Evolutionary conservation across 2,888 invertebrate genomes (phyloP).

Genomic region (Sinohyriopsis cumingii): DNA sequence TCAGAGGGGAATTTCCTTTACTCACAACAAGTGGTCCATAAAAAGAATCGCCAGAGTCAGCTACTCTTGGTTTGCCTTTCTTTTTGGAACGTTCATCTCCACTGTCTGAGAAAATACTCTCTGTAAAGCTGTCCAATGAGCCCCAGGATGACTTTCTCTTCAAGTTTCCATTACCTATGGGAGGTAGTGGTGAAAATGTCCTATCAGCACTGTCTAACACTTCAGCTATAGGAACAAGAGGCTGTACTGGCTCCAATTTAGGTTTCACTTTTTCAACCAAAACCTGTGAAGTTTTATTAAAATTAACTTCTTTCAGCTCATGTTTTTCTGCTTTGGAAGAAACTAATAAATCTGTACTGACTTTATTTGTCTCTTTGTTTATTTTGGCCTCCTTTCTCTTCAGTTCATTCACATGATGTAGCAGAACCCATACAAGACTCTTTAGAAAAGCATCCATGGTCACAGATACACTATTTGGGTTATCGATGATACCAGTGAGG

Average conservation of each 20-base stretch:
- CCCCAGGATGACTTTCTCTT: slow-evolving; percentile 50
- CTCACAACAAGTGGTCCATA: slow-evolving; percentile 12
- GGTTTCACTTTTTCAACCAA: slow-evolving; percentile 1
- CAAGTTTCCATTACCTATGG: slow-evolving; percentile 7
- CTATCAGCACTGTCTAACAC: slow-evolving; percentile 22
- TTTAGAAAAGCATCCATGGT: slow-evolving; percentile 68
- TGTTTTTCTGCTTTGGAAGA: slow-evolving; percentile 32
- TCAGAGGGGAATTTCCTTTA: slow-evolving; percentile 20
- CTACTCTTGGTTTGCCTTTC: slow-evolving; percentile 18
- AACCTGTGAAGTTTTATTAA: slow-evolving; percentile 9
- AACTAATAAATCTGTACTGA: slow-evolving; percentile 21
- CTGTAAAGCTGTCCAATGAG: slow-evolving; percentile 58
- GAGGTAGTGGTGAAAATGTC: slow-evolving; percentile 23
- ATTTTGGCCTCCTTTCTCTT: slow-evolving; percentile 44
- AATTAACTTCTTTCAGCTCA: slow-evolving; percentile 30
- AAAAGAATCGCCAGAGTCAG: slow-evolving; percentile 7
- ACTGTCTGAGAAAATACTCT: slow-evolving; percentile 66
- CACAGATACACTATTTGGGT: slow-evolving; percentile 65
- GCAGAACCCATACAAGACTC: slow-evolving; percentile 69
- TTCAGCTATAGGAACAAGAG: slow-evolving; percentile 7
- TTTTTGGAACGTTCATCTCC: slow-evolving; percentile 40
- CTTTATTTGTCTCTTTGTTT: slow-evolving; percentile 9
- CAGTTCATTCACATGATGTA: slow-evolving; percentile 62
- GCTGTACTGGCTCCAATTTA: slow-evolving; percentile 18
- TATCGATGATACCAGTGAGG: slow-evolving; percentile 72